phyloP scores from a whole-genome alignment of 2,113 vertebrate genomes.

The Illadopsis cleaveri region DNA sequence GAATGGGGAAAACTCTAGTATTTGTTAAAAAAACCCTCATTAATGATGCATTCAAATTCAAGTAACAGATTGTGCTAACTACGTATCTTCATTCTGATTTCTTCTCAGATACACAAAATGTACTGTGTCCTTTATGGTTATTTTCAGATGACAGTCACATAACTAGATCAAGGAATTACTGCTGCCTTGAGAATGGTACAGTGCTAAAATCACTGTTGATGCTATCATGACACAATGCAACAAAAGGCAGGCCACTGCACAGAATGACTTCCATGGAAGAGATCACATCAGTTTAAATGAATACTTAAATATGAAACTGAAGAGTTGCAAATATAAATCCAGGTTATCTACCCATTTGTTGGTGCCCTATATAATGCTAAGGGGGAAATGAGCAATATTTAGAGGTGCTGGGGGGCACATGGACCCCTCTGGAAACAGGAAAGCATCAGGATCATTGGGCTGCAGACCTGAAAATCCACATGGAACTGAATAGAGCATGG shows the following conservation, averaged over 20 bases:
- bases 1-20: neutral
- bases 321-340: neutral
- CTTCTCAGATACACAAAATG: neutral
- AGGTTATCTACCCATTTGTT: neutral
- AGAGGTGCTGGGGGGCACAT: rapidly evolving
- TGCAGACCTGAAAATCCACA: too few species aligned
- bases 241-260: neutral
- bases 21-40: neutral
- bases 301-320: neutral
- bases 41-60: slow-evolving; percentile 1
- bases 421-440: neutral
- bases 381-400: neutral
- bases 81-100: neutral
- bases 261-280: neutral
- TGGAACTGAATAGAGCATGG: neutral
- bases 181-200: neutral
- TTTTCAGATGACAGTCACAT: neutral
- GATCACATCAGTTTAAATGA: neutral
- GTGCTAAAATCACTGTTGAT: neutral
- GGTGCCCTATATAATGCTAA: neutral
- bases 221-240: neutral
- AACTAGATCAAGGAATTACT: neutral
- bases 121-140: neutral
- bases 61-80: neutral
- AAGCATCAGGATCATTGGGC: neutral